Base-by-base conservation (phyloP, 1,140 invertebrate genomes). In the Brachionus asplanchnoidis region DNA sequence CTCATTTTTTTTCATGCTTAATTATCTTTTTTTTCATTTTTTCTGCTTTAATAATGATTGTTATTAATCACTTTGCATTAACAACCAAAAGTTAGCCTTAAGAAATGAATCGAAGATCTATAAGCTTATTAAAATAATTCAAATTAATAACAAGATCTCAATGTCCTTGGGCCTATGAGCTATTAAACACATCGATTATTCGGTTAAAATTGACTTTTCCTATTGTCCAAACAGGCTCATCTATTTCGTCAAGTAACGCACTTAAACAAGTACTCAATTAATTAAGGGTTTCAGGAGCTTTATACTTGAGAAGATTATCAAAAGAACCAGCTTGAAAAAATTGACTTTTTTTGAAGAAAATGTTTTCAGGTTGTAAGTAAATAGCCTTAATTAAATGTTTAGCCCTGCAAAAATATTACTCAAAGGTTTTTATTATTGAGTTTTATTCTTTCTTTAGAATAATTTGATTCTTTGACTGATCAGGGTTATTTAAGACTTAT, bases 41-140 rank as follows among this genome's bases (percentile, higher is more conserved):
- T 73, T 73, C 32, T 73, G 68, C 32, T 44, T 73, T 73, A 73
- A 17, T 73, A 73, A 42, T 73, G 32, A 73, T 73, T 73, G 68
- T 14, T 73, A 73, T 73, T 73, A 73, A 73, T 73, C 36, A 73
- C 40, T 73, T 73, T 17, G 32, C 20, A 20, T 23, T 73, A 73
- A 73, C 68, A 42, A 73, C 14, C 28, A 17, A 73, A 73, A 73
- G 36, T 42, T 73, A 73, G 32, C 68, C 68, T 73, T 40, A 73
- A 73, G 68, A 40, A 73, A 73, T 36, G 3, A 42, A 73, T 12
- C n/a, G 9, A 73, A 73, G 36, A 73, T 73, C 40, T 68, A 46
- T 73, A 73, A 73, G 68, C 68, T 73, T 73, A 42, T 73, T 73
- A 73, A 73, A 73, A 42, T 36, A 42, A 17, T 73, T 42, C 17